Evolutionary conservation across 2,888 invertebrate genomes (phyloP).

Genomic region (Tetrapedia diversipes): DNA sequence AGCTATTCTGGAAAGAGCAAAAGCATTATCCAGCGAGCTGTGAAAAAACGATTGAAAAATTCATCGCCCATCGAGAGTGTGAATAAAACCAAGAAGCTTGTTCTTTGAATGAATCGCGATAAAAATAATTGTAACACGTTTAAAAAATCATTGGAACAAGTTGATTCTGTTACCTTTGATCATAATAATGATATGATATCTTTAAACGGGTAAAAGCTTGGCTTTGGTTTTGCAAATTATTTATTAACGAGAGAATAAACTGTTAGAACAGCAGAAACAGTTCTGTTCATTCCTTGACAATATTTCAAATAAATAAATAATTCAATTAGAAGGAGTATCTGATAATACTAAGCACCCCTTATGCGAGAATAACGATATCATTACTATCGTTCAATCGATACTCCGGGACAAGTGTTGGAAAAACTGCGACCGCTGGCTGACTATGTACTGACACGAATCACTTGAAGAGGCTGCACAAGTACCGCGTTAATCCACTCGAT

Average conservation of each 20-base stretch:
- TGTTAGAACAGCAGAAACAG: too few relatives aligned
- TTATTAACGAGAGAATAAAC: too few relatives aligned
- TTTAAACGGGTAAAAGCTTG: too few relatives aligned
- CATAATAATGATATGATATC: too few relatives aligned
- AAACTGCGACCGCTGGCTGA: slow-evolving; percentile 19
- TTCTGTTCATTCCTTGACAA: too few relatives aligned
- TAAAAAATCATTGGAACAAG: too few relatives aligned
- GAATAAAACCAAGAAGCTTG: not conserved
- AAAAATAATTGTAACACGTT: too few relatives aligned
- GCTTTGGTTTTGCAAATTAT: too few relatives aligned
- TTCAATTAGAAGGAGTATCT: not conserved
- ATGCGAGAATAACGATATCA: slow-evolving; percentile 19
- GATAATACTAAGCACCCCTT: slow-evolving; percentile 8
- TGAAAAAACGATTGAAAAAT: not conserved
- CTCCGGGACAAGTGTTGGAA: slow-evolving; percentile 1
- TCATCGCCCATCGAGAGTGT: too few relatives aligned
- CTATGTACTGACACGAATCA: slow-evolving; percentile 35
- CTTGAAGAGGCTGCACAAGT: slow-evolving; percentile 23
- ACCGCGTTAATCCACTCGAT: slow-evolving; percentile 18
- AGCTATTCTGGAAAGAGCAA: not conserved
- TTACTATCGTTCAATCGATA: slow-evolving; percentile 38
- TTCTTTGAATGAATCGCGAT: too few relatives aligned
- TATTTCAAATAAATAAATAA: too few relatives aligned
- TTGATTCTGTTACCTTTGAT: too few relatives aligned
- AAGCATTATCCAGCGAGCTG: not conserved